Evolutionary conservation across 2,888 invertebrate genomes (phyloP), one percentile per base, ranked within the genome.

Genomic region (Lordiphosa fenestrarum): DNA sequence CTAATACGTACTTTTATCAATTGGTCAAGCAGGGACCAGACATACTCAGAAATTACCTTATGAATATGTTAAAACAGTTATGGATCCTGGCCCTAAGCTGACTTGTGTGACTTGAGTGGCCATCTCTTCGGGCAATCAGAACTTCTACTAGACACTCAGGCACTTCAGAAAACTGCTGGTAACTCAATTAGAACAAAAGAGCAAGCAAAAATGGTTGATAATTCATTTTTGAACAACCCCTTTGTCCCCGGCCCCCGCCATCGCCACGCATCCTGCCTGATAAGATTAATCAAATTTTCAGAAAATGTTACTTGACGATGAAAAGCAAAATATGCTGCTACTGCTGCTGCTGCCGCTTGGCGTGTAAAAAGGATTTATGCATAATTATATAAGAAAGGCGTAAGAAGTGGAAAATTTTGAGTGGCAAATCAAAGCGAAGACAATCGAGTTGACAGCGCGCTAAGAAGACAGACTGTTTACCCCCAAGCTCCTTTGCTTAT

Each of bases 231-330:
- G 52, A 59, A 49, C 53, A 36, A 64, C 48, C 69, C 62, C 57
- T 60, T 55, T 41, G 46, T 30, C 40, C 47, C 36, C 53, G 10
- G 10, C 13, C 13, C 9, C 25, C 12, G 12, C 6, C 19, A 10
- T 7, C 19, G 1, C 12, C 39, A 19, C 4, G 66, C 66, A 66
- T 66, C 88, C 84, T 88, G 87, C 88, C 84, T 88, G 87, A 88
- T 88, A 87, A 88, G 88, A 88, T 88, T 89, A 88, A 88, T 88
- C 88, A 89, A 89, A 88, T 89, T 89, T 88, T 88, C 88, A 86
- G 83, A 85, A 87, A 86, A 84, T 87, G 69, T 60, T 38, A 30
- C 53, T 56, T 59, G 53, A 56, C 44, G 68, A 81, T 75, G 83
- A 73, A 83, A 75, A 75, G 69, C 75, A 75, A 84, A 82, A 82